These are phyloP conservation scores for Gymnocephalus cernua DNA, from an alignment of 2,113 vertebrate genomes.

Conservation along the genomic window DNA sequence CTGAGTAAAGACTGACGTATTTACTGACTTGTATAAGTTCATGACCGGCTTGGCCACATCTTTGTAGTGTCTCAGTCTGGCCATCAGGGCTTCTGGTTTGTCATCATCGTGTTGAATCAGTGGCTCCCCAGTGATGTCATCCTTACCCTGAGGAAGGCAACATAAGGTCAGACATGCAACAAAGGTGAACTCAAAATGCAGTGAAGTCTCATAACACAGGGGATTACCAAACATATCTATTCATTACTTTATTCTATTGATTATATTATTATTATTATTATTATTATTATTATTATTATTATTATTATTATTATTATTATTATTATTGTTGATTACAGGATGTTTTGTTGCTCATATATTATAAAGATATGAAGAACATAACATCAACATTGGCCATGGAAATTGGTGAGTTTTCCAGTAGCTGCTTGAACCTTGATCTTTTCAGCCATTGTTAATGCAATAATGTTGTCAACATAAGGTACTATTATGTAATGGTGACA, in stretches of 20 bases:
- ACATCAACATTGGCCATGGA: neutral
- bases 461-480: neutral
- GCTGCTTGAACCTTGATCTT: neutral
- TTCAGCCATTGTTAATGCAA: neutral
- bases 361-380: neutral
- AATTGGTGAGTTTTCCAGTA: neutral
- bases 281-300: too few relatives aligned
- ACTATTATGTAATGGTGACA: neutral
- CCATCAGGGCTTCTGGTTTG: conserved; percentile 90
- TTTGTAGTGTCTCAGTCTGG: conserved; percentile 93
- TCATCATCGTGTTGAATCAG: conserved; percentile 94
- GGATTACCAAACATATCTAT: too few relatives aligned
- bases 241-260: too few relatives aligned
- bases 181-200: neutral
- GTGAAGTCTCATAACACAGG: neutral
- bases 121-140: conserved; percentile 92
- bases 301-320: too few relatives aligned
- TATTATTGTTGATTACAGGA: neutral
- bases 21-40: conserved; percentile 93
- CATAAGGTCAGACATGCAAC: conserved; percentile 27
- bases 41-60: conserved; percentile 95
- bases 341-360: neutral
- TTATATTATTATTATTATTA: too few relatives aligned
- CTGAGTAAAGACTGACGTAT: neutral
- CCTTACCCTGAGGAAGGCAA: conserved; percentile 85